Evolutionary conservation across 2,888 invertebrate species (phyloP), one percentile per base, ranked within the genome.

Genomic region (Xestia ashworthii): DNA sequence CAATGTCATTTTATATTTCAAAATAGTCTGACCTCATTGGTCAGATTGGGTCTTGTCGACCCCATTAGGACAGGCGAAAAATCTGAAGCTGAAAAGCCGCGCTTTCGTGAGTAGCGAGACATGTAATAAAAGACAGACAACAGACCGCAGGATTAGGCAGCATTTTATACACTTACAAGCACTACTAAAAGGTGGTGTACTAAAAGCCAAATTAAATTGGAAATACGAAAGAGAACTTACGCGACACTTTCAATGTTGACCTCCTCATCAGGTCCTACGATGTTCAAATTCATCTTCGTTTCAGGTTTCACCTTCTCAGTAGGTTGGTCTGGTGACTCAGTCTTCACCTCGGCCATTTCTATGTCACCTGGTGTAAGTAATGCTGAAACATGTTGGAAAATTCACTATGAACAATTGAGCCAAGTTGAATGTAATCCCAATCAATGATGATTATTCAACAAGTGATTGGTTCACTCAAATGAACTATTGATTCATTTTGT

Each of bases 221-320:
- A 12, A 55, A 11, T 2, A 70, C 22, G 12, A 55, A 62, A 22
- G 0, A 32, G 38, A 3, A 93, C 94, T 92, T 88, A 94, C 94
- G 91, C 86, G 19, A 93, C 90, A 89, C 92, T 92, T 5, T 93
- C 95, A n/a, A 95, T 90, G 72, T 90, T 92, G 11, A 95, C 92
- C 74, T 95, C 96, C 14, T 96, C 97, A 68, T 96, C 96, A 0
- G 93, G 92, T 0, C 95, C 96, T 0, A 96, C 92, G 3, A 95
- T 92, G 58, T 96, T 95, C 0, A 94, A 81, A 6, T 93, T 91
- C 83, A 92, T 91, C 80, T 89, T 89, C 48, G 83, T 83, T 38
- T 76, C 85, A 22, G 87, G 77, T 53, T 88, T 88, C 12, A 84
- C 81, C 68, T 89, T 90, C 69, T 89, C 92, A 6, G 82, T 71